Evolutionary conservation across 2,113 vertebrate species (phyloP).

Genomic region (Ibidorhyncha struthersii): DNA sequence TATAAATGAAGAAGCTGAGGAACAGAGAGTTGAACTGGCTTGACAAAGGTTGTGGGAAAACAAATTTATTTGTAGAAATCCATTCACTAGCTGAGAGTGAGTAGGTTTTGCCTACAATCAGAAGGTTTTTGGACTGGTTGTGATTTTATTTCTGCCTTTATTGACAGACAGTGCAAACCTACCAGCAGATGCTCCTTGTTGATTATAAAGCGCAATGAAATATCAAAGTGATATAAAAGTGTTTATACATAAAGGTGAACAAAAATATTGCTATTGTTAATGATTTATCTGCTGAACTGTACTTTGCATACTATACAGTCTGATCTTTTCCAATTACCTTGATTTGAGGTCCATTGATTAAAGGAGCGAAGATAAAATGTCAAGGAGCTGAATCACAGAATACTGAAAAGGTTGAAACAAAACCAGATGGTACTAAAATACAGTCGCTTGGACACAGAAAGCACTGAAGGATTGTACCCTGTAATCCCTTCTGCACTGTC

Average conservation of each 20-base stretch:
- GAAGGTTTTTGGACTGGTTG: not conserved
- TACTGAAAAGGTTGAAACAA: slow-evolving; percentile 41
- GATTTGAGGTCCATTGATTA: not conserved
- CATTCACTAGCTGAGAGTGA: not conserved
- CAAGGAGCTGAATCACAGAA: not conserved
- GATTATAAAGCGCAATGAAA: not conserved
- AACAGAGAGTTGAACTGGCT: not conserved
- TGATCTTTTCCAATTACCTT: slow-evolving; percentile 25
- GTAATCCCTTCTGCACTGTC: not conserved
- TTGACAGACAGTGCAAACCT: not conserved
- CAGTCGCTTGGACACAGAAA: not conserved
- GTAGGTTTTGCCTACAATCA: not conserved
- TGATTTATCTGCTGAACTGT: not conserved
- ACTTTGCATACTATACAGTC: not conserved
- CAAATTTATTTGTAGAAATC: not conserved
- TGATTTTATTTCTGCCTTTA: not conserved
- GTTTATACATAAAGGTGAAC: not conserved
- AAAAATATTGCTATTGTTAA: not conserved
- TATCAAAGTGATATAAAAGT: not conserved
- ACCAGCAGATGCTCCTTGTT: not conserved
- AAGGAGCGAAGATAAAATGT: slow-evolving; percentile 14
- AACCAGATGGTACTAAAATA: not conserved
- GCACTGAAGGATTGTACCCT: not conserved
- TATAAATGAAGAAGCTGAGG: not conserved
- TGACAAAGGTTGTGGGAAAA: not conserved